These are phyloP conservation scores for Neopipo cinnamomea DNA, from an alignment of 2,113 vertebrate genomes.

Conservation along the genomic window DNA sequence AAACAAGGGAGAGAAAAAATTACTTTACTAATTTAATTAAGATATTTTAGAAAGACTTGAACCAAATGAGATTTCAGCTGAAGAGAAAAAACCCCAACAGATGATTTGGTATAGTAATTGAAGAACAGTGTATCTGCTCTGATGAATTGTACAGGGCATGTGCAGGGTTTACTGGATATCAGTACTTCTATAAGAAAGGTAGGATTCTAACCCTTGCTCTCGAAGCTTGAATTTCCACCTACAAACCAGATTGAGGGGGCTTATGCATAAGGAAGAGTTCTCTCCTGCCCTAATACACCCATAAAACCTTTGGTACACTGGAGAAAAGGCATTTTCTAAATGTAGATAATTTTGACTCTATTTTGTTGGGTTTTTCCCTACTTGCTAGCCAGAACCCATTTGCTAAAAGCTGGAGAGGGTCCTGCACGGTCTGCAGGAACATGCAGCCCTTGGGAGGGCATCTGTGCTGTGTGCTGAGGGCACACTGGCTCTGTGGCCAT, in stretches of 20 bases:
- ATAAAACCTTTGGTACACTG: background rate
- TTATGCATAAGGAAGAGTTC: rapidly evolving
- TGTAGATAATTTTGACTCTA: background rate
- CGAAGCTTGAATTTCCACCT: background rate
- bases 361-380: background rate
- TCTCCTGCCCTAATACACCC: background rate
- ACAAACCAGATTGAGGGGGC: rapidly evolving
- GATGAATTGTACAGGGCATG: background rate
- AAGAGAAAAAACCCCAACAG: background rate
- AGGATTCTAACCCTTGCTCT: background rate
- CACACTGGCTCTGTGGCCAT: rapidly evolving
- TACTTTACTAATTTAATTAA: background rate
- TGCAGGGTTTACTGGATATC: background rate
- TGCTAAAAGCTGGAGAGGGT: background rate
- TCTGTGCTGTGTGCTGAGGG: background rate
- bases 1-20: background rate
- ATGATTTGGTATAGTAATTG: background rate
- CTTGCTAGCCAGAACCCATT: rapidly evolving
- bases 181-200: background rate
- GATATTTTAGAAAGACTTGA: background rate
- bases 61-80: background rate
- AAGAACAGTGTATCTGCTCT: rapidly evolving
- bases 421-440: rapidly evolving
- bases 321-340: background rate
- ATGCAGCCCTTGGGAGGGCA: rapidly evolving